Evolutionary conservation across 2,888 invertebrate genomes (phyloP), one percentile per base, ranked within the genome.

Genomic region (Acanthoscelides obtectus): DNA sequence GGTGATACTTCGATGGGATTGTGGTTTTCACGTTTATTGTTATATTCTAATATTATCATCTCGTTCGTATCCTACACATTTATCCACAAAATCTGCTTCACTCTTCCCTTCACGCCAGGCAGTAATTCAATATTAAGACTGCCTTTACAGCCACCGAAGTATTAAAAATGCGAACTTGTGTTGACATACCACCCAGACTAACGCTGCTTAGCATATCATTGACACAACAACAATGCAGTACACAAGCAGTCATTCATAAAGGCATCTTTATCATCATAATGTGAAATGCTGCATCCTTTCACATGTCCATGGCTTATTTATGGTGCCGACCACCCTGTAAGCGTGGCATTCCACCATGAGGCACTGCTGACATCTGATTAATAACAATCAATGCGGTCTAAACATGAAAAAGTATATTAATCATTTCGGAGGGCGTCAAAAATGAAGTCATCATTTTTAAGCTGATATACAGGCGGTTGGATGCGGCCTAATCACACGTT

Each of bases 381-480:
- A 45, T 45, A 45, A 45, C 45, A 45, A 45, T 45, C 45, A 45
- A 45, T 45, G 45, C 45, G 45, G 45, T 45, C 45, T 45, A 45
- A 45, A 45, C 45, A 45, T 17, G 45, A 6, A 45, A 45, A 45
- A 45, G 45, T 12, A 45, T 45, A 45, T 45, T 45, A 45, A 45
- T 45, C 45, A 45, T 17, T 1, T 17, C 4, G 67, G 67, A 67
- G 22, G 67, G 22, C 67, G 67, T 22, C 74, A 80, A 81, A 81
- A 80, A 83, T 83, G 82, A 81, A 84, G 83, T 82, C 83, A 83
- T 84, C 83, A 82, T 82, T 83, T 83, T 83, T 83, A 83, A 83
- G 45, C 45, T 78, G 79, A 45, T 45, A 17, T 17, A 6, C 12
- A 45, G 8, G 17, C 45, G 12, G 5, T 45, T 45, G 45, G 45